Conservation (phyloP, 2,888 invertebrate species). For the Choreutis nemorana region DNA sequence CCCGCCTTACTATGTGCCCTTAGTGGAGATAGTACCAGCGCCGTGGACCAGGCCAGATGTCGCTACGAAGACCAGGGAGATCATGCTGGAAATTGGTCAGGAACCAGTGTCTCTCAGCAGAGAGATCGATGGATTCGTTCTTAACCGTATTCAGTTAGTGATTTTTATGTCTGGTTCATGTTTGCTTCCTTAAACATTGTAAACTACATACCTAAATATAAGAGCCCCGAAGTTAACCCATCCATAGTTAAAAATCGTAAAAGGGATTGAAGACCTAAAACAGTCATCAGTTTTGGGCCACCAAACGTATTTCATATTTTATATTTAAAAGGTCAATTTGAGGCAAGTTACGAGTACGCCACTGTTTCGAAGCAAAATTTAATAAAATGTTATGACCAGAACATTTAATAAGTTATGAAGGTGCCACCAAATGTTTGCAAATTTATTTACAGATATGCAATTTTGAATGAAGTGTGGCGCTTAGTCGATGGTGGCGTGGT, state of each 20-base stretch:
- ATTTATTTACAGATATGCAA: conserved; percentile 74
- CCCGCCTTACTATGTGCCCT: conserved; percentile 94
- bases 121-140: conserved; percentile 91
- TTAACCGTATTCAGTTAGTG: conserved; percentile 90
- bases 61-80: conserved; percentile 73
- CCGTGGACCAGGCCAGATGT: conserved; percentile 89
- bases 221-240: too few species aligned
- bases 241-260: too few species aligned
- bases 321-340: too few species aligned
- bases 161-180: too few species aligned
- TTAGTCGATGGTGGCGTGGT: conserved; percentile 86
- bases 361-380: too few species aligned
- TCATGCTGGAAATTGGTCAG: conserved; percentile 90
- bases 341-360: too few species aligned
- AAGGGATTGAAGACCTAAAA: background rate
- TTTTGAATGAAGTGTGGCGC: conserved; percentile 92
- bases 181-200: too few species aligned
- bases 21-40: conserved; percentile 94
- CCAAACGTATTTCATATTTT: background rate
- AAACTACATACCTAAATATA: too few species aligned
- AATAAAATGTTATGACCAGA: too few species aligned
- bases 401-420: too few species aligned
- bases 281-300: background rate
- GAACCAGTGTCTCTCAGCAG: conserved; percentile 85
- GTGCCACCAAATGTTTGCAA: too few species aligned